Base-by-base conservation (phyloP, 2,113 vertebrate genomes). In the Dipodomys merriami region DNA sequence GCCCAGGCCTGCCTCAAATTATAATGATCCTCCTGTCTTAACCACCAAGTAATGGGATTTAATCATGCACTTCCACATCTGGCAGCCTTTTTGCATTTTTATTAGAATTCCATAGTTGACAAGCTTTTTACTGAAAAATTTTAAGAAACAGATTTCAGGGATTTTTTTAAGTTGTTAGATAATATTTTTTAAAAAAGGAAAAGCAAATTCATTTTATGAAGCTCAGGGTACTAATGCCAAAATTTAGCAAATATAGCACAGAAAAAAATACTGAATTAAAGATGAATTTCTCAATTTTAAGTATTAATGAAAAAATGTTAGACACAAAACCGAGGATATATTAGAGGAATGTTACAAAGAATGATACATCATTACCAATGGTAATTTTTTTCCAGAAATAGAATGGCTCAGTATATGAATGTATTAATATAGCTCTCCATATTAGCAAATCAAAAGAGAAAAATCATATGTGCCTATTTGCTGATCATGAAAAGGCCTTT, bases 211-310 rank as follows among this genome's bases (percentile, higher is more conserved):
- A 57, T 53, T 86, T 83, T 69, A 71, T 68, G 64, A 64, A 83
- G 10, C 4, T 93, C 60, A 89, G 86, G 27, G 20, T 53, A 90
- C 2, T 39, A 44, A 71, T 76, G 49, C 39, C 72, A 78, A 87
- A 89, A 49, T 16, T 11, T 65, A 76, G 83, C 35, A 89, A 49
- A 77, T 23, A 30, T 6, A 72, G n/a, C 83, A 27, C 23, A 74
- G 30, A 27, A 57, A 57, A 16, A 57, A 57, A 57, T 15, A 57
- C 15, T 57, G 53, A 57, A 44, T 10, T 44, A 73, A 86, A 94
- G 53, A 80, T 49, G 62, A 88, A 69, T 82, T 19, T 95, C 30
- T 93, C 53, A 89, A 16, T 78, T 93, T 67, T 85, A 88, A 76
- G 77, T 62, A 85, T 33, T 76, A 89, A 6, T 73, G 39, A 69